Percentiles rank a stretch among this genome's conserved stretches.
Conservation (phyloP, 2,113 vertebrate genomes). For the Heloderma charlesbogerti region DNA sequence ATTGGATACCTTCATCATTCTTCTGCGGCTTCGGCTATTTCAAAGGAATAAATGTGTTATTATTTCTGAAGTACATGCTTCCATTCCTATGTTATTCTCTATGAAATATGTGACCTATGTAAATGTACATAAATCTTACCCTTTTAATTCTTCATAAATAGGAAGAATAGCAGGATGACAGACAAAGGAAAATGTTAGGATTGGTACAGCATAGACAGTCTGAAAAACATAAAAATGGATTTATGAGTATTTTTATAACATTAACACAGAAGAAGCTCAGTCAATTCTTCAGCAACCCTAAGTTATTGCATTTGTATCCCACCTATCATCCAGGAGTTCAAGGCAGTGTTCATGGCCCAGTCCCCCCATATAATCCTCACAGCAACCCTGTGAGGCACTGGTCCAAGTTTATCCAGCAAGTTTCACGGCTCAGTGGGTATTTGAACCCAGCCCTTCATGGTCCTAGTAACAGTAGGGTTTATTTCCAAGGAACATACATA, state of each 20-base stretch:
- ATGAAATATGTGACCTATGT: not conserved
- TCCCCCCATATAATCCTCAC: not conserved
- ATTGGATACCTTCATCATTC: constrained; percentile 96
- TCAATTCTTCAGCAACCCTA: not conserved
- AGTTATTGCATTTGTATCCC: not conserved
- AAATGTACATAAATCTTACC: constrained; percentile 76
- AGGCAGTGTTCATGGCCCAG: not conserved
- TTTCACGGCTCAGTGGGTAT: not conserved
- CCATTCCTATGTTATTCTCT: not conserved
- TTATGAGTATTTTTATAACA: constrained; percentile 37
- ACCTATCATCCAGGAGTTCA: not conserved
- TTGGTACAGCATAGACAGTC: constrained; percentile 97
- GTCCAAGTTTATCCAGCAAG: not conserved
- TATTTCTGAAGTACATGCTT: constrained; percentile 24
- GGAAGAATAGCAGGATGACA: constrained; percentile 97
- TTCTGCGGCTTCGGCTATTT: constrained; percentile 88
- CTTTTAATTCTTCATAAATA: constrained; percentile 96
- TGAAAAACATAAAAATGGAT: constrained; percentile 67
- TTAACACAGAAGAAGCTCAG: not conserved
- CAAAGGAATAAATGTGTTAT: constrained; percentile 50
- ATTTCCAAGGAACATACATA: not conserved
- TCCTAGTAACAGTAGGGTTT: not conserved
- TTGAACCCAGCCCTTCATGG: not conserved
- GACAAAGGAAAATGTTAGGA: constrained; percentile 96
- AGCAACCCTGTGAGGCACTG: not conserved